Percentiles rank a stretch among this genome's conserved stretches.
Conservation (phyloP, 2,797 vertebrate genomes). For the Hippopotamyrus pictus region DNA sequence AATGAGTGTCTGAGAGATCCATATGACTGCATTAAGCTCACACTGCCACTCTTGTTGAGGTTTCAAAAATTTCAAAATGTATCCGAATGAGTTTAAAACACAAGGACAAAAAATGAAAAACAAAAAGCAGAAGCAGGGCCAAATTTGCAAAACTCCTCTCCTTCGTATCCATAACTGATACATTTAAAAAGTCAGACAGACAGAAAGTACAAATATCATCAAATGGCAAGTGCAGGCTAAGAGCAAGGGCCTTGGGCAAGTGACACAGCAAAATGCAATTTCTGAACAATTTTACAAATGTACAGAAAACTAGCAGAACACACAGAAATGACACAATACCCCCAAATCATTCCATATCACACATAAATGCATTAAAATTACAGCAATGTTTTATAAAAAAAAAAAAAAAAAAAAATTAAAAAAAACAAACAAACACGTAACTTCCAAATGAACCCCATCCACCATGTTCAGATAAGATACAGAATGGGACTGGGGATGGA, state of each 20-base stretch:
- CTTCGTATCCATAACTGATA: neutral
- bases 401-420: neutral
- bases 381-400: neutral
- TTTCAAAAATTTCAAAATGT: neutral
- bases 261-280: neutral
- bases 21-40: neutral
- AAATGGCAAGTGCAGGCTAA: neutral
- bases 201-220: neutral
- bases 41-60: neutral
- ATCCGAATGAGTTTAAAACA: neutral
- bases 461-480: neutral
- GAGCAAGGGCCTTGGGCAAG: neutral
- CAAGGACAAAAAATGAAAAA: neutral
- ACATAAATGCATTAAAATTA: neutral
- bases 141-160: neutral
- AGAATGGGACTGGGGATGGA: neutral
- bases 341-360: neutral
- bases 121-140: neutral
- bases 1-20: neutral
- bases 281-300: neutral
- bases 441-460: neutral
- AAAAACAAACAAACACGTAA: neutral
- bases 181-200: neutral
- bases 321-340: neutral
- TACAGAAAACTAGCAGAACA: neutral